Evolutionary conservation across 2,113 vertebrate genomes (phyloP).

Genomic region (Fulmarus glacialis): DNA sequence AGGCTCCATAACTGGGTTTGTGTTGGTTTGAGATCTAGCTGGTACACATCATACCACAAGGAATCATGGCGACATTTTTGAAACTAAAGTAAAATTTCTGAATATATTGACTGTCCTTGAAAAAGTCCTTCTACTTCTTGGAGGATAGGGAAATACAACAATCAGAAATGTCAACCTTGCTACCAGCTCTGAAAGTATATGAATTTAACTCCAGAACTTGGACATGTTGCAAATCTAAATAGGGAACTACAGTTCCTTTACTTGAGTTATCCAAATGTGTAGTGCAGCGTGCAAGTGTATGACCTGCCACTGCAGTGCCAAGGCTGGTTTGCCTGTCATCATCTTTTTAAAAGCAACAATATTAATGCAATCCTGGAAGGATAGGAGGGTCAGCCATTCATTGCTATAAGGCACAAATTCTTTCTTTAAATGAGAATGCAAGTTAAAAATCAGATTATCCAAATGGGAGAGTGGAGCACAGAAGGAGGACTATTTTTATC

Average conservation of each 20-base stretch:
- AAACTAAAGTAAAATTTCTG: not conserved
- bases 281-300: rapidly evolving
- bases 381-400: not conserved
- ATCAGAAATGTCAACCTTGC: not conserved
- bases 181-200: not conserved
- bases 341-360: not conserved
- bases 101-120: not conserved
- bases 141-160: not conserved
- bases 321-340: not conserved
- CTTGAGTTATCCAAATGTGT: not conserved
- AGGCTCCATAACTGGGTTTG: not conserved
- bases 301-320: not conserved
- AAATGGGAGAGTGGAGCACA: not conserved
- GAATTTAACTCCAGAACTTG: not conserved
- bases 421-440: not conserved
- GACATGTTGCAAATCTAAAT: not conserved
- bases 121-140: not conserved
- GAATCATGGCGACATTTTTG: not conserved
- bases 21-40: not conserved
- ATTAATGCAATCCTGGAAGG: not conserved
- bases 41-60: not conserved
- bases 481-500: not conserved
- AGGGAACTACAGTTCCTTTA: not conserved
- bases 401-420: not conserved
- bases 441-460: not conserved